Evolutionary conservation across 1,140 invertebrate species (phyloP), one percentile per base, ranked within the genome.

Genomic region (Listronotus bonariensis): DNA sequence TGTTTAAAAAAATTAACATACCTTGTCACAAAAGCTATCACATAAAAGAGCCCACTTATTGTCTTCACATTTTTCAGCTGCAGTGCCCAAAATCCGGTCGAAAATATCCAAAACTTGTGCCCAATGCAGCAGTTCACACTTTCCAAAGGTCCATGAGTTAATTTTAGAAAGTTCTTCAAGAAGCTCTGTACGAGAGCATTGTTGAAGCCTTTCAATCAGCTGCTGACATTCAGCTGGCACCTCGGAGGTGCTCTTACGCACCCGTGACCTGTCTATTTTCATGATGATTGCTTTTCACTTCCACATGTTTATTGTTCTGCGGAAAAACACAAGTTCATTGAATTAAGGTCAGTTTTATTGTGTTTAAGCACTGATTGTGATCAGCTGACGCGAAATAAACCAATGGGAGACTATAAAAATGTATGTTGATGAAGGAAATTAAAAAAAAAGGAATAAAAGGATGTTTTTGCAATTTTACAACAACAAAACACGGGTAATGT

Each of bases 81-180:
- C 89, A 75, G 87, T 85, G 73, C 92, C 92, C 66, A 95, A 80
- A 67, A 95, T 90, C 54, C 84, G 84, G 80, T 95, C 93, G 81
- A 91, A 93, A 15, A 88, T 83, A 81, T 95, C 92, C 34, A 96
- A 80, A 6, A 94, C 88, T 82, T 93, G 91, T 54, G 92, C 91
- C 92, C 92, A 96, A 78, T 96, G 92, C 74, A 91, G 92, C 10
- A 96, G 81, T 80, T 96, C 93, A 80, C 92, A 95, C 84, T 95
- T 95, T 58, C 92, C 92, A 80, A 89, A 94, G 34, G 90, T 92
- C 92, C 93, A 95, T 32, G 89, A 87, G 72, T 91, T 90, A 66
- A 94, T 87, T 63, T 87, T 85, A 66, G 86, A 86, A 20, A 95
- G 76, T 76, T 92, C 90, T 56, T 85, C 82, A 1, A 91, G 78